Conservation (phyloP, 2,797 vertebrate genomes). For the Echeneis naucrates region DNA sequence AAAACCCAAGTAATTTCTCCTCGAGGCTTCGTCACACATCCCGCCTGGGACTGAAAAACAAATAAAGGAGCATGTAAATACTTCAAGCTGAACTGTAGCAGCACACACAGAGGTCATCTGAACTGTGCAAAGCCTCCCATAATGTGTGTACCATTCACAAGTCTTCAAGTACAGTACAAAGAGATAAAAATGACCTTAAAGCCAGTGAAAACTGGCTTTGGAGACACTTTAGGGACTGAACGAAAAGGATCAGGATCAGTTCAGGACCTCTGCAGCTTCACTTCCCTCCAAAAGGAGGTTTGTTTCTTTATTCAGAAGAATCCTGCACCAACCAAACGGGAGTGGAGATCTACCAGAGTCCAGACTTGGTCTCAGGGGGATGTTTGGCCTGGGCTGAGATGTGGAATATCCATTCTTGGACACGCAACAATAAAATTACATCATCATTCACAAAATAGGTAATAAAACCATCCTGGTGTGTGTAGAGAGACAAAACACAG, state of each 20-base stretch:
- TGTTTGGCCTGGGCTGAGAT: no score
- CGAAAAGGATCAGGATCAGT: background rate
- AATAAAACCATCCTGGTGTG: no score
- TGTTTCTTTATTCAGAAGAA: no score
- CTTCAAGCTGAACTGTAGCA: conserved; percentile 11
- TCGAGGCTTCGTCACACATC: conserved; percentile 1
- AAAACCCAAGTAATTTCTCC: conserved; percentile 14
- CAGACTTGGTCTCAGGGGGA: no score
- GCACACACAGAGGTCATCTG: conserved; percentile 1
- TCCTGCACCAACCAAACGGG: no score
- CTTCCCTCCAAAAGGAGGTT: background rate
- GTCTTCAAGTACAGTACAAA: conserved; percentile 58
- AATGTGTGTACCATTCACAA: conserved; percentile 24
- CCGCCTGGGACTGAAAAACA: background rate
- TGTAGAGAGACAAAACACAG: no score
- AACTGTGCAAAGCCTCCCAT: conserved; percentile 6
- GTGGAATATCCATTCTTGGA: no score
- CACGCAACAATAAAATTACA: no score
- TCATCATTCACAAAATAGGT: no score
- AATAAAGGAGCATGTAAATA: conserved; percentile 11
- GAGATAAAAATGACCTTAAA: background rate
- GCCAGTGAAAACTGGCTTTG: conserved; percentile 47
- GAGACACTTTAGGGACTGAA: conserved; percentile 16
- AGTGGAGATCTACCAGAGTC: no score
- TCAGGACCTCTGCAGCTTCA: background rate